Base-by-base conservation (phyloP, 2,888 invertebrate species). In the Altica lythri region DNA sequence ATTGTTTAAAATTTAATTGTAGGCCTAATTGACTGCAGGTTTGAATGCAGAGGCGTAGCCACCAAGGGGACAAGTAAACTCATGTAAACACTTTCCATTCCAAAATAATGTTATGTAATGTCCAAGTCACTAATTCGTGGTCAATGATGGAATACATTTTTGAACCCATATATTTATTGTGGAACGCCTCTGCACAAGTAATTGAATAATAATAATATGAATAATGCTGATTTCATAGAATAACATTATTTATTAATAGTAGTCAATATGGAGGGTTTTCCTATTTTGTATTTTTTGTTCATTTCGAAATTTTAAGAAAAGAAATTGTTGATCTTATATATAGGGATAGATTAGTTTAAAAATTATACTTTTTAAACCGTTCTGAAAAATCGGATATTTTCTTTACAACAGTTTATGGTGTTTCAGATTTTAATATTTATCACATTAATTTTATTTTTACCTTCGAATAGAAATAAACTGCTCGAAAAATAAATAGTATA, bases 261-360 rank as follows among this genome's bases (percentile, higher is more conserved):
- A 66, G 70, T 70, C 68, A 70, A 70, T 58, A 60, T 61, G 54
- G 57, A 59, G 55, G 57, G n/a, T n/a, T n/a, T n/a, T n/a, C n/a
- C n/a, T n/a, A n/a, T 61, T 61, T 59, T 60, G 59, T 61, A 59
- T 59, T 67, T 67, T 68, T 62, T 19, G 18, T 37, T 48, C 10
- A 18, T 66, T 68, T 69, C 62, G 65, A 64, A 67, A 66, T 66
- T 65, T 63, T 66, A 62, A 30, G 44, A 59, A 48, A n/a, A 58
- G 61, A 65, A 57, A 61, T 60, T 63, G 62, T 66, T 65, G 57
- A 63, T 65, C 62, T 62, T 58, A 54, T 66, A 60, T 56, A 54
- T 68, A 67, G 65, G 59, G 22, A 49, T 66, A 68, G 63, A 55
- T 58, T 62, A 61, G 59, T 48, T 45, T 54, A 55, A 55, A 56